Evolutionary conservation across 2,797 vertebrate genomes (phyloP).

Genomic region (Clarias platycephalus): DNA sequence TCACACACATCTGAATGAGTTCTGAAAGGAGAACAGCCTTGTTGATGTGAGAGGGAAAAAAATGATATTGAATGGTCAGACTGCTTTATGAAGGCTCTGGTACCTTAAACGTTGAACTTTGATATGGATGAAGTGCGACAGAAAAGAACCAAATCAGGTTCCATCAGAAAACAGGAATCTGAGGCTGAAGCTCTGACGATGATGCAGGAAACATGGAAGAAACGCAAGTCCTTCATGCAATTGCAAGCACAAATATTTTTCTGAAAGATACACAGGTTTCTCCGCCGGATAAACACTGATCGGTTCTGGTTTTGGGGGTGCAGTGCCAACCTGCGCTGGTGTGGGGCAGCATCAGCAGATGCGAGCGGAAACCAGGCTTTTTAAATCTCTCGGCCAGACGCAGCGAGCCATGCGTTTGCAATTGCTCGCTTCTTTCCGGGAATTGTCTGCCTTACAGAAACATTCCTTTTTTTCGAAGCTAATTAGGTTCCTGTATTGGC

Average conservation of each 20-base stretch:
- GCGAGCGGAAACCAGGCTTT: conserved; percentile 17
- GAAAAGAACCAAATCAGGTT: background rate
- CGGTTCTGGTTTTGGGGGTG: background rate
- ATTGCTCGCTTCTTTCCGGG: conserved; percentile 30
- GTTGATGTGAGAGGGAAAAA: too few species aligned
- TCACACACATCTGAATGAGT: background rate
- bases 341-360: conserved; percentile 31
- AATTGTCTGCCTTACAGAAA: conserved; percentile 19
- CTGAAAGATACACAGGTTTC: background rate
- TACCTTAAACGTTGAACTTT: background rate
- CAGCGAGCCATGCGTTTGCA: conserved; percentile 27
- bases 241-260: background rate
- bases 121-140: background rate
- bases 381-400: conserved; percentile 33
- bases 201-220: background rate
- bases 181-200: background rate
- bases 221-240: background rate
- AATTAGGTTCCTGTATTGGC: background rate
- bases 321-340: background rate
- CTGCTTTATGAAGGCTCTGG: background rate
- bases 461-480: background rate
- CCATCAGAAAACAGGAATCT: background rate
- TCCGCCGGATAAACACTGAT: background rate
- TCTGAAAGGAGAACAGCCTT: too few species aligned
- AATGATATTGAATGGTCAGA: too few species aligned